Conservation (phyloP, 2,888 invertebrate species). For the Diarsia rubi region DNA sequence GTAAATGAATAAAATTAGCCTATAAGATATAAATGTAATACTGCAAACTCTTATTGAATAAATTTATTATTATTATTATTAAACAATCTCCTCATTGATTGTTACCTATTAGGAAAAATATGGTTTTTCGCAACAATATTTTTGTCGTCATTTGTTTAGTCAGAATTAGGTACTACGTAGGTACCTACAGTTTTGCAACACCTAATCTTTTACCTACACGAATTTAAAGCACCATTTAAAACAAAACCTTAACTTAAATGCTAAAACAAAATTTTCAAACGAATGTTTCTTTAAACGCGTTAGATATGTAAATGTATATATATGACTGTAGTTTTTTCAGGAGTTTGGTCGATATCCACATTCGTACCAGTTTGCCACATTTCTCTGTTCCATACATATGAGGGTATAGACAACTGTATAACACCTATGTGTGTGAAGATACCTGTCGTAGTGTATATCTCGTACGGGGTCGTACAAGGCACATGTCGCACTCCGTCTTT, state of each 20-base stretch:
- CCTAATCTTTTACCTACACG: background rate
- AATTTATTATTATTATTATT: no score
- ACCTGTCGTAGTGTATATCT: constrained; percentile 16
- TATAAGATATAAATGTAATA: no score
- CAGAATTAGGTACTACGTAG: no score
- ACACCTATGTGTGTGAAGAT: constrained; percentile 12
- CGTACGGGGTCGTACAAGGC: constrained; percentile 56
- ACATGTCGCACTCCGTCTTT: constrained; percentile 39
- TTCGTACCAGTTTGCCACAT: constrained; percentile 77
- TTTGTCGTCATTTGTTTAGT: background rate
- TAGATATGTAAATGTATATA: constrained; percentile 42
- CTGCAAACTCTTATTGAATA: no score
- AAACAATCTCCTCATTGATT: background rate
- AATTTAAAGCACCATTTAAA: constrained; percentile 16
- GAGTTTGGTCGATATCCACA: constrained; percentile 84
- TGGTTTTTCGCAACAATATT: background rate
- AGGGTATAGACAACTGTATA: constrained; percentile 25
- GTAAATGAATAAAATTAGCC: no score
- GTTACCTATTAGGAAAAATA: background rate
- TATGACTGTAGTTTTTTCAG: constrained; percentile 64
- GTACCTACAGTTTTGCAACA: background rate
- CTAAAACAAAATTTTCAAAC: constrained; percentile 27
- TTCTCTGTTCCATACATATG: constrained; percentile 63
- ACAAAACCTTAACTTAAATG: constrained; percentile 14
- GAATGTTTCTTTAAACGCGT: constrained; percentile 43